These are phyloP conservation scores for Alectura lathami DNA, from an alignment of 2,113 vertebrate species.

Conservation along the genomic window DNA sequence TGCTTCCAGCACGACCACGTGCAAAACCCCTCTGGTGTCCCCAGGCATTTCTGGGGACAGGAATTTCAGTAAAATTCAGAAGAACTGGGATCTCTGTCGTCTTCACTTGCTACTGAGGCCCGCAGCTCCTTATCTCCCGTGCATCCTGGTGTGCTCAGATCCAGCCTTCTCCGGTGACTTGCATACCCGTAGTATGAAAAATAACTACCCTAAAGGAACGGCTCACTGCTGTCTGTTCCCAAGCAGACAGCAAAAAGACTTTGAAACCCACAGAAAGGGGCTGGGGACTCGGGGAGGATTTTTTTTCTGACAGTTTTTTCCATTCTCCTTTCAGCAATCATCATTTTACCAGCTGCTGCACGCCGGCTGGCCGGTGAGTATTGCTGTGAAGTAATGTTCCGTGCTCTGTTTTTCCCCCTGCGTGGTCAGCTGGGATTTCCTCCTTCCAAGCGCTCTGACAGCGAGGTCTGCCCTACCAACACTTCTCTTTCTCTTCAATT, in stretches of 20 bases:
- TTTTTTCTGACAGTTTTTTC: not conserved
- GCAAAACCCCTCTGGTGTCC: not conserved
- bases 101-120: not conserved
- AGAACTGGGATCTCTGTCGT: not conserved
- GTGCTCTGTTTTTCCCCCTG: accelerated
- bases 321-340: conserved; percentile 78
- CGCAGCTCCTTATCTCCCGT: not conserved
- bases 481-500: conserved; percentile 56
- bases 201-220: not conserved
- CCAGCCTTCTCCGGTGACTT: not conserved
- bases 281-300: not conserved
- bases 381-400: accelerated
- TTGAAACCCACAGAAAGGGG: not conserved
- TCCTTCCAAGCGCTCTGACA: not conserved
- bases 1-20: accelerated
- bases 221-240: not conserved
- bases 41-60: not conserved
- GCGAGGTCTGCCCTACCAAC: not conserved
- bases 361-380: conserved; percentile 89
- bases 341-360: conserved; percentile 85
- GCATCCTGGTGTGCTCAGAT: not conserved
- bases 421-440: not conserved
- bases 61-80: not conserved
- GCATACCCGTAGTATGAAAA: not conserved
- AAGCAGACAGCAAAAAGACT: not conserved